phyloP scores from a whole-genome alignment of 2,888 invertebrate genomes.

The Flexamia atlantica region DNA sequence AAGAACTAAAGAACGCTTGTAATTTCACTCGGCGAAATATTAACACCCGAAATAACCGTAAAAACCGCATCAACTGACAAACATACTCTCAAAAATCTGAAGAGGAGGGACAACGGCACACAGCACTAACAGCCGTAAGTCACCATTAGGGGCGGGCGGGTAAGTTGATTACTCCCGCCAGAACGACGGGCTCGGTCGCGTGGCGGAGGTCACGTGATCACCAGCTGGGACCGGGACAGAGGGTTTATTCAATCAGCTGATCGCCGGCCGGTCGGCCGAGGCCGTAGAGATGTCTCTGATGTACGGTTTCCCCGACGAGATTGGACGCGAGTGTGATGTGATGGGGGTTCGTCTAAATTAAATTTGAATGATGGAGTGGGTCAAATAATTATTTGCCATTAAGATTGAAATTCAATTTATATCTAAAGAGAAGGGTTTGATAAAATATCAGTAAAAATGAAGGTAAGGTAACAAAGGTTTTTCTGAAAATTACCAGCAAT shows the following conservation, averaged over 20 bases:
- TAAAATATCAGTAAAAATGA: no score
- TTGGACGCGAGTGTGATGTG: neutral
- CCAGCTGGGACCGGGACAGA: conserved; percentile 53
- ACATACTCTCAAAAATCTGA: conserved; percentile 29
- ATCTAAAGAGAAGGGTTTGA: no score
- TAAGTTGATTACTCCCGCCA: conserved; percentile 53
- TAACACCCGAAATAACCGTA: no score
- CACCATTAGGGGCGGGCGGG: conserved; percentile 22
- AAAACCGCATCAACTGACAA: no score
- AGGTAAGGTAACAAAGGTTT: no score
- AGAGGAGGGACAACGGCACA: neutral
- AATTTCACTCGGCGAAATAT: no score
- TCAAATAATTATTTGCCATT: no score
- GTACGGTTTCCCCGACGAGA: conserved; percentile 10
- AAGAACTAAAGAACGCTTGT: no score
- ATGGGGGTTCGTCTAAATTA: neutral
- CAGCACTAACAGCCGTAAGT: conserved; percentile 18
- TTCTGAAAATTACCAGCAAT: no score
- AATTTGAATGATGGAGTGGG: neutral
- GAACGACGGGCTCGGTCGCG: conserved; percentile 30
- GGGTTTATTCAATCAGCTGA: conserved; percentile 47
- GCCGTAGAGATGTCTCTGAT: conserved; percentile 36
- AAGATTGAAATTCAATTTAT: no score
- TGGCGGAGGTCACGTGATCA: conserved; percentile 39
- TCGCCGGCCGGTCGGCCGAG: conserved; percentile 19